Percentiles rank a stretch among this genome's conserved stretches.
phyloP scores from a whole-genome alignment of 1,140 invertebrate genomes.

The Drosophila lowei region DNA sequence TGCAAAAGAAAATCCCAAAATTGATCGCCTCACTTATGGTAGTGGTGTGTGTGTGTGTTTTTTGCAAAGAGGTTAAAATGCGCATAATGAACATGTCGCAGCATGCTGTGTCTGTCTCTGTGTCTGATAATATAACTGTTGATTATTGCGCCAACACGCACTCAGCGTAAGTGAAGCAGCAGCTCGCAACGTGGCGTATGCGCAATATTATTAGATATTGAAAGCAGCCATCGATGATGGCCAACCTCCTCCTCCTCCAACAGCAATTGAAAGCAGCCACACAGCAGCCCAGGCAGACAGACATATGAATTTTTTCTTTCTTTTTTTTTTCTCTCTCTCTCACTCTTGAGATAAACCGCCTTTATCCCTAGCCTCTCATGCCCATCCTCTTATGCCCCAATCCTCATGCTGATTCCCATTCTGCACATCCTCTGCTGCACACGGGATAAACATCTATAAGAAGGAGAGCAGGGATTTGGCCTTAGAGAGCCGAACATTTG shows the following conservation, averaged over 20 bases:
- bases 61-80: slow-evolving; percentile 66
- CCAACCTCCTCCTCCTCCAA: slow-evolving; percentile 14
- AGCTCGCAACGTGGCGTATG: slow-evolving; percentile 68
- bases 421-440: slow-evolving; percentile 15
- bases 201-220: slow-evolving; percentile 80
- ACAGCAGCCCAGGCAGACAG: slow-evolving; percentile 27
- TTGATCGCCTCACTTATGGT: slow-evolving; percentile 77
- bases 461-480: too few relatives aligned
- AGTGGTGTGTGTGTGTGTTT: slow-evolving; percentile 36
- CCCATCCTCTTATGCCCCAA: too few relatives aligned
- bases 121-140: slow-evolving; percentile 74
- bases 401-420: slow-evolving; percentile 11
- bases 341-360: slow-evolving; percentile 30
- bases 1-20: slow-evolving; percentile 74
- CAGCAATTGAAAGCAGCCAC: slow-evolving; percentile 75
- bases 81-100: slow-evolving; percentile 58
- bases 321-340: slow-evolving; percentile 2
- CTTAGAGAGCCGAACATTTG: too few relatives aligned
- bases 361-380: not conserved
- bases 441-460: slow-evolving; percentile 42
- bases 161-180: slow-evolving; percentile 70
- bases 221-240: slow-evolving; percentile 72
- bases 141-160: slow-evolving; percentile 80
- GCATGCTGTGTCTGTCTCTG: not conserved
- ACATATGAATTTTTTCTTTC: slow-evolving; percentile 71